Base-by-base conservation (phyloP, 1,140 invertebrate species). In the Glossosoma conforme region DNA sequence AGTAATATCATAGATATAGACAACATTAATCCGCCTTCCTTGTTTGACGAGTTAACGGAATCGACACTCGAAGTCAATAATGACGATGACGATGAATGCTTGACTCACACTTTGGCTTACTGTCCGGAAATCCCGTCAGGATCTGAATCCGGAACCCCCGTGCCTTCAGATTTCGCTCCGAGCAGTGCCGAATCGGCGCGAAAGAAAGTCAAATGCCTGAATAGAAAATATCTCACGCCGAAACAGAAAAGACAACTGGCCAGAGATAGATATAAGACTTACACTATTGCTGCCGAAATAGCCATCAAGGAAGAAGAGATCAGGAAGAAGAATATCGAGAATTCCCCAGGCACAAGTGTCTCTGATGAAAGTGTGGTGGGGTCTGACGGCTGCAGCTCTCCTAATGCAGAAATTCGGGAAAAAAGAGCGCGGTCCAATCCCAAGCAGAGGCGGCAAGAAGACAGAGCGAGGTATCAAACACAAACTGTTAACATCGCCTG, bases 221-320 rank as follows among this genome's bases (percentile, higher is more conserved):
- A 69, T 3, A 74, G 62, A 1, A 78, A 77, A 48, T 68, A 78
- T 10, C 61, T 87, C 33, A 87, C 86, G 0, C 85, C 86, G 0
- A 88, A 87, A 67, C 84, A 89, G 59, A 85, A 83, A 61, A 68
- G 87, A 46, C 81, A 79, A 32, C 61, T 84, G 17, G 77, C 80
- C 1, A 86, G 86, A 62, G 85, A 89, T 57, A 76, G 87, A 42
- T 90, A 85, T 60, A 83, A 81, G 62, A 90, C 87, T 0, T 89
- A 89, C 58, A 89, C 85, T 0, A 86, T 89, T 25, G 80, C 77
- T 11, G 80, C 80, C 13, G 78, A 76, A 37, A 44, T 51, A 35
- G 67, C 70, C 17, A 60, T 66, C 0, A 70, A 69, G 20, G 40
- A 59, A 40, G 38, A 60, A 50, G 40, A 55, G 15, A 49, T 33